These are phyloP conservation scores for Apteryx mantelli DNA, from an alignment of 2,113 vertebrate species.

Conservation along the genomic window DNA sequence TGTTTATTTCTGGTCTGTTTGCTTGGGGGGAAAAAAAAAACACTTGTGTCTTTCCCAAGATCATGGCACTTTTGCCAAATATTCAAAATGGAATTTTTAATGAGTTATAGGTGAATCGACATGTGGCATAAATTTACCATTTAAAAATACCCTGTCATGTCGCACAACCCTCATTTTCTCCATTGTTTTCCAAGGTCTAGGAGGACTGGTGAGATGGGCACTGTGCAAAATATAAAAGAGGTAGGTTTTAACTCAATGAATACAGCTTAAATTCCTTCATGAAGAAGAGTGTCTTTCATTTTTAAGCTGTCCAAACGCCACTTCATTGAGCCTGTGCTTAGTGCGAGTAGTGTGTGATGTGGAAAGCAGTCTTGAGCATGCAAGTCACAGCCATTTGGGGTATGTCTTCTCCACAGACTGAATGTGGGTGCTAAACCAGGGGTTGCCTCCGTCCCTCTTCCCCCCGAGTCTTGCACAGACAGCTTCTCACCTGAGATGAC, in stretches of 20 bases:
- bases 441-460: background rate
- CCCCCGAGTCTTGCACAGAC: rapidly evolving
- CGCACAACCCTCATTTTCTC: background rate
- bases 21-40: background rate
- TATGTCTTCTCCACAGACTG: background rate
- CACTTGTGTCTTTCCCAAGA: background rate
- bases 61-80: background rate
- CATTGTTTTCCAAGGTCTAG: background rate
- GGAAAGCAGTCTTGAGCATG: background rate
- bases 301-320: conserved; percentile 17
- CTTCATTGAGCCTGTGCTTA: background rate
- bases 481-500: background rate
- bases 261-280: background rate
- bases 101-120: conserved; percentile 24
- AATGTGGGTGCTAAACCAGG: background rate
- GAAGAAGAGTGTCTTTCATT: background rate
- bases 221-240: background rate
- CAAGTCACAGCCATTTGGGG: rapidly evolving
- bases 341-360: rapidly evolving
- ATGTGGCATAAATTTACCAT: background rate
- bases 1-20: background rate
- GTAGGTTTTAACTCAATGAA: background rate
- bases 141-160: background rate
- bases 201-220: background rate
- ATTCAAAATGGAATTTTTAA: background rate